Conservation (phyloP, 2,797 vertebrate genomes). For the Novumbra hubbsi region DNA sequence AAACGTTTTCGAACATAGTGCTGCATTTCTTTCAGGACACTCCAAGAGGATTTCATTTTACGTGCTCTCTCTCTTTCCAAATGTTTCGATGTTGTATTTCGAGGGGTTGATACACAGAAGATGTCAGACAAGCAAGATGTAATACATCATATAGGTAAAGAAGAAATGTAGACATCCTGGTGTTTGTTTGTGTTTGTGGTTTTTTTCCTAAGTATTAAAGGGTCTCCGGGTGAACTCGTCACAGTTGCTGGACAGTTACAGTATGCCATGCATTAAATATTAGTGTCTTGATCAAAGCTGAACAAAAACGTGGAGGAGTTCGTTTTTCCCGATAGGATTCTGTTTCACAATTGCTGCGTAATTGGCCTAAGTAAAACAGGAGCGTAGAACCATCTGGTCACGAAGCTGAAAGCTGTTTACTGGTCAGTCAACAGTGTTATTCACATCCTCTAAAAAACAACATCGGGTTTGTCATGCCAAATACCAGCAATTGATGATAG, state of each 20-base stretch:
- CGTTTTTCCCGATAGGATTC: not conserved
- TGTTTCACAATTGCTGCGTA: not conserved
- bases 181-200: conserved; percentile 22
- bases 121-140: conserved; percentile 38
- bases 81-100: conserved; percentile 36
- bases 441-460: not conserved
- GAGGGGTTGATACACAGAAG: conserved; percentile 39
- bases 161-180: conserved; percentile 17
- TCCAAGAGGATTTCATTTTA: conserved; percentile 39
- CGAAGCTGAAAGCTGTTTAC: not conserved
- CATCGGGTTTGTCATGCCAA: not conserved
- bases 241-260: not conserved
- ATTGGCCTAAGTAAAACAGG: not conserved
- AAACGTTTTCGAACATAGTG: conserved; percentile 47
- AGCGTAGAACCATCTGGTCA: not conserved
- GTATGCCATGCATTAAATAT: not conserved
- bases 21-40: conserved; percentile 54
- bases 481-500: not conserved
- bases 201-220: conserved; percentile 18
- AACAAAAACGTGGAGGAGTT: not conserved
- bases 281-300: not conserved
- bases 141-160: conserved; percentile 22
- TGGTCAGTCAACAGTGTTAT: not conserved
- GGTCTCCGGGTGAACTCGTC: conserved; percentile 1
- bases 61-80: conserved; percentile 37